Evolutionary conservation across 2,797 vertebrate genomes (phyloP), one percentile per base, ranked within the genome.

Genomic region (Eospalax fontanierii): DNA sequence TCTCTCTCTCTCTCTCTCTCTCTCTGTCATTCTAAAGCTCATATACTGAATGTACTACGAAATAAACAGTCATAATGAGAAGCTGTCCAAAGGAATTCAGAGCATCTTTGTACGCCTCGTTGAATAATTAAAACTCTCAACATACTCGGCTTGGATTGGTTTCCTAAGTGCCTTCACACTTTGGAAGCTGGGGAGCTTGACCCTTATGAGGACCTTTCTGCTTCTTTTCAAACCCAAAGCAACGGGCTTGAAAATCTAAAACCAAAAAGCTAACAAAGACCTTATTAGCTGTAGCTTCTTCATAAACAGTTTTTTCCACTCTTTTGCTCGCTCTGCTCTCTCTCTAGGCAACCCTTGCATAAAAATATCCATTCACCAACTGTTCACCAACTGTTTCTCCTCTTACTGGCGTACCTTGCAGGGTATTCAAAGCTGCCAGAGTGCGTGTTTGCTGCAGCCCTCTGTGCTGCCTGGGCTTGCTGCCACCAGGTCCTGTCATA

Each of bases 341-440:
- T 93, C 96, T 98, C 98, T 98, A 98, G 98, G 98, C 98, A 98
- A 98, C 98, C 98, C 98, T 98, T 98, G 98, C 97, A 98, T 98
- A 98, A 98, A 98, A 98, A 98, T 98, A 98, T 98, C 98, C 97
- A 98, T 98, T 98, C 97, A 93, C 98, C 98, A 99, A 98, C 98
- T 99, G 98, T 98, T 98, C 98, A 98, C 98, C 98, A 98, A 98
- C 98, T 98, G 98, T 98, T 98, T 98, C 97, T 98, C 93, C 0
- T 87, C 96, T 98, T 87, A 5, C 97, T 98, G 98, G 98, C 98
- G 96, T 98, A 98, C 98, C 98, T 98, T 97, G 87, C 86, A 92
- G 96, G 91, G 87, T 35, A 50, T 96, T 97, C 97, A 92, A 95
- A 98, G 98, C 97, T 98, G 98, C 98, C 97, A 97, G 97, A 11